phyloP scores from a whole-genome alignment of 2,888 invertebrate species.

The Netelia virgata region DNA sequence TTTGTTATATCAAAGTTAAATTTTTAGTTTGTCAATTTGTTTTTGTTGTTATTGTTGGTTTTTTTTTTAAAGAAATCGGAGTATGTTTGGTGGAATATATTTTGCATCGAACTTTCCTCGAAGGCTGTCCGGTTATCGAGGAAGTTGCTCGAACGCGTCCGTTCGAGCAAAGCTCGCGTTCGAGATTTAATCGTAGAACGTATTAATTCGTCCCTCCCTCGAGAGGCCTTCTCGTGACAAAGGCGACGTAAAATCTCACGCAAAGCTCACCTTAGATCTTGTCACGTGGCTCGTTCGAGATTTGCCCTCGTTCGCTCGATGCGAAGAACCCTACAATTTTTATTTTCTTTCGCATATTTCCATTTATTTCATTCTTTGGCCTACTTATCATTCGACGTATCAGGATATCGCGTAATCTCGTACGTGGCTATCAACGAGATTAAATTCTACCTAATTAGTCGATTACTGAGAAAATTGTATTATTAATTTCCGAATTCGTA shows the following conservation, averaged over 20 bases:
- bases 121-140: neutral
- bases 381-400: no score
- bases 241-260: neutral
- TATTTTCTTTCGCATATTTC: neutral
- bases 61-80: neutral
- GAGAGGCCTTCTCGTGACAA: neutral
- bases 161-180: constrained; percentile 1
- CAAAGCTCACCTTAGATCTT: neutral
- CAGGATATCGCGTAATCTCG: no score
- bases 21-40: neutral
- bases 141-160: neutral
- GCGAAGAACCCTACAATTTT: neutral
- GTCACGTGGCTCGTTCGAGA: neutral
- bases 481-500: neutral
- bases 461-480: neutral
- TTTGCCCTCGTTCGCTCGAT: neutral
- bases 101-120: neutral
- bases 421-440: no score
- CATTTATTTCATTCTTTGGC: no score
- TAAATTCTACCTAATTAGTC: no score
- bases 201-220: constrained; percentile 6
- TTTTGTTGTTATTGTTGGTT: neutral
- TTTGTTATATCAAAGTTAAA: neutral
- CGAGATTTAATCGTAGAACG: constrained; percentile 14
- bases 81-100: neutral